Evolutionary conservation across 2,113 vertebrate species (phyloP), one percentile per base, ranked within the genome.

Genomic region (Phycodurus eques): DNA sequence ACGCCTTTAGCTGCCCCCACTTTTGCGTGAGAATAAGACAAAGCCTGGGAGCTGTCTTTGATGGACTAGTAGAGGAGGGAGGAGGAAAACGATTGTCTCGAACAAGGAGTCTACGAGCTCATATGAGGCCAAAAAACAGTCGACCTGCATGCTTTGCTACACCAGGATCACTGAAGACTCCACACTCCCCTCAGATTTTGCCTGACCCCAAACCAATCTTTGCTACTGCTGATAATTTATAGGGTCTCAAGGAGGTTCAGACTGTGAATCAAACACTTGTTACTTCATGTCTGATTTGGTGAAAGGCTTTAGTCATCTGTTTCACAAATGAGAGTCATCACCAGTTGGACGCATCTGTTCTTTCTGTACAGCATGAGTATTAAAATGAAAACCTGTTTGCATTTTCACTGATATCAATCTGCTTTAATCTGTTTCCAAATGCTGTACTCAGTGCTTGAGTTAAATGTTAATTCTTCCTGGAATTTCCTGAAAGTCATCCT

Each of bases 1-100:
- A 98, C 0, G 94, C 94, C 70, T 97, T 98, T 89, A 94, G 96
- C 92, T 96, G 96, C 39, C 95, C 96, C 20, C 88, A 95, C 79
- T 96, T 98, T 73, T 95, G 92, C 78, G 76, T 86, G 44, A 82
- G 78, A 10, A 89, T 92, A 76, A 80, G 82, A 1, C 91, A 92
- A 75, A 92, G 89, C 77, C 17, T 93, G 4, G 83, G 72, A 42
- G 73, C 84, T 1, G 81, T 89, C 39, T 90, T 93, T 49, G 93
- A 93, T 0, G 90, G 83, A 19, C 84, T 93, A 73, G 88, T 94
- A 13, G 87, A 90, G n/a, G 93, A 94, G 65, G 76, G 82, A 27
- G 83, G 70, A 8, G 81, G 65, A 3, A 44, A 80, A 0, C 69
- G 76, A 3, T 60, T 67, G 35, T 20, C 17, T 2, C 71, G 77